Evolutionary conservation across 2,888 invertebrate species (phyloP), one percentile per base, ranked within the genome.

Genomic region (Lasioglossum calceatum): DNA sequence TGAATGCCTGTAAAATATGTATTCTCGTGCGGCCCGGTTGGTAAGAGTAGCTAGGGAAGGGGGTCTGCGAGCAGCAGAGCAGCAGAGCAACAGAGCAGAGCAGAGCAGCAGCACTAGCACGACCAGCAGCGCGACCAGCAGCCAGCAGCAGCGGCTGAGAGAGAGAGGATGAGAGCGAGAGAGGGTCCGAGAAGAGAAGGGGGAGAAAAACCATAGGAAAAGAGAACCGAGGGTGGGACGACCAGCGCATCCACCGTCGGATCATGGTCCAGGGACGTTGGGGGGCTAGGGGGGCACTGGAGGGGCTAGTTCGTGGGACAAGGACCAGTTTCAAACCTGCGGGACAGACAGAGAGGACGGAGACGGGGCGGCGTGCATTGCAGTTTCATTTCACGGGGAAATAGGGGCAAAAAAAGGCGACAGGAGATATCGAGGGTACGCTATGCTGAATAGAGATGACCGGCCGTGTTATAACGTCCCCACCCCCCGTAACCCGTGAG

Each of bases 1-100:
- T 95, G 95, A 95, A 95, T 95, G 95, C 93, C 93, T 93, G 95
- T 95, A 93, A 95, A 95, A 95, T 95, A 95, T 95, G 95, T 95
- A 95, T 95, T 95, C 93, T 93, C 91, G 91, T 91, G 92, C 89
- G 88, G 89, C 87, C 92, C 89, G 89, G 89, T 87, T 87, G 91
- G 91, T 81, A 86, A 88, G 82, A 81, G 86, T 42, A 73, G 77
- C 64, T 32, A 71, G 42, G 77, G 78, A 80, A 78, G 80, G 84
- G 83, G 80, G 71, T 42, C 70, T 84, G 70, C 54, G 58, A 64
- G 32, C 16, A 32, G 16, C 64, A 4, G 58, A 58, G n/a, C 64
- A 32, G 7, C 27, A 32, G 67, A 32, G 64, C 32, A 32, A 4
- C 64, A 23, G 70, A 76, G 44, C 81, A 54, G 54, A 54, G 67